These are phyloP conservation scores for Turritopsis dohrnii DNA, from an alignment of 30 jellyfish, hydroid and myxozoan genomes.

Conservation along the genomic window DNA sequence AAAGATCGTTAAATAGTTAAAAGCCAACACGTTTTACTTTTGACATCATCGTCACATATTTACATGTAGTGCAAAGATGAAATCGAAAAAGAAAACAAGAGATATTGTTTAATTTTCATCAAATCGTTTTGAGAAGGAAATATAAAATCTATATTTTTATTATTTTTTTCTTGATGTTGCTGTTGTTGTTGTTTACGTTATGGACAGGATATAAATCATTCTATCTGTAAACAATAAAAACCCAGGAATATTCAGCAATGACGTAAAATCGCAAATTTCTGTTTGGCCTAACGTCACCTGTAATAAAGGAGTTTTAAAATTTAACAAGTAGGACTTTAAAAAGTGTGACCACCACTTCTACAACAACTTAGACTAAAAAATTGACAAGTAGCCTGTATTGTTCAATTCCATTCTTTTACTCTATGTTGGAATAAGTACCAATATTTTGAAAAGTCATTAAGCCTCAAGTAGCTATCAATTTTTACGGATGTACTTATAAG, in stretches of 20 bases:
- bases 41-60: neutral
- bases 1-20: neutral
- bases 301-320: neutral
- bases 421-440: neutral
- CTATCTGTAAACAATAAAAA: neutral
- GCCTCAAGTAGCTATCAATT: neutral
- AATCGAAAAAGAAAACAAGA: neutral
- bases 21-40: neutral
- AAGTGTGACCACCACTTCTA: neutral
- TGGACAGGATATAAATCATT: neutral
- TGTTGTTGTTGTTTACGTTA: neutral
- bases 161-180: neutral
- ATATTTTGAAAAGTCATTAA: neutral
- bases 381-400: neutral
- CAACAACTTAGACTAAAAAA: neutral
- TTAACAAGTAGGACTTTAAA: neutral
- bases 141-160: too few relatives aligned
- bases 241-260: neutral
- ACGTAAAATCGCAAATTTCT: neutral
- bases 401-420: neutral
- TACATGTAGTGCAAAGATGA: neutral
- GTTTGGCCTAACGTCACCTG: neutral
- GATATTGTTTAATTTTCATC: neutral
- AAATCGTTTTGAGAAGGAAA: neutral
- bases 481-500: neutral